Percentiles rank a stretch among this genome's conserved stretches.
phyloP scores from a whole-genome alignment of 2,113 vertebrate genomes.

The Empidonax alnorum region DNA sequence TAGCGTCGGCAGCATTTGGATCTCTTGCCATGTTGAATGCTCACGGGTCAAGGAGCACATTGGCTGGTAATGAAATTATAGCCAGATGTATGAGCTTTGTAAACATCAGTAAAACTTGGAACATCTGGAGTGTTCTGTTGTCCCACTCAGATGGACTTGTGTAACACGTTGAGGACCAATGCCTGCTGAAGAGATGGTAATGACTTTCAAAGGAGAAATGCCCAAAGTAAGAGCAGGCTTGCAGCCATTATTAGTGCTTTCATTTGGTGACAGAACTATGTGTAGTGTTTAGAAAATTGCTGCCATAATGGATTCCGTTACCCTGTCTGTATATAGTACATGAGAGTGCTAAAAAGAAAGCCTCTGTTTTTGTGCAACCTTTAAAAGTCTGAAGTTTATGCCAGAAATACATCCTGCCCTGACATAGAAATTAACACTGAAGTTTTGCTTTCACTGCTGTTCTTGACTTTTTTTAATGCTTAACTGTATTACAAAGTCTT shows the following conservation, averaged over 20 bases:
- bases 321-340: background rate
- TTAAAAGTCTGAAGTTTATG: background rate
- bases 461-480: background rate
- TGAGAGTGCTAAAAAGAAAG: background rate
- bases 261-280: background rate
- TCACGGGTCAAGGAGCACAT: background rate
- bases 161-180: background rate
- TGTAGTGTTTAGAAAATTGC: background rate
- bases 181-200: background rate
- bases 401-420: background rate
- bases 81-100: background rate
- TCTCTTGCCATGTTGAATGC: background rate
- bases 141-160: background rate
- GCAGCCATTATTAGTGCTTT: background rate
- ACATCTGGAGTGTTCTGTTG: background rate
- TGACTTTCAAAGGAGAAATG: background rate
- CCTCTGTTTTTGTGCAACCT: background rate
- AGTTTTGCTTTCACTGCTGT: background rate
- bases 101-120: background rate
- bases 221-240: background rate
- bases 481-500: background rate
- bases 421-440: background rate
- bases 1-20: background rate
- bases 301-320: background rate
- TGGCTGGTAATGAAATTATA: background rate